These are phyloP conservation scores for Loripinus fragilis DNA, from an alignment of 2,888 invertebrate species.

Conservation along the genomic window DNA sequence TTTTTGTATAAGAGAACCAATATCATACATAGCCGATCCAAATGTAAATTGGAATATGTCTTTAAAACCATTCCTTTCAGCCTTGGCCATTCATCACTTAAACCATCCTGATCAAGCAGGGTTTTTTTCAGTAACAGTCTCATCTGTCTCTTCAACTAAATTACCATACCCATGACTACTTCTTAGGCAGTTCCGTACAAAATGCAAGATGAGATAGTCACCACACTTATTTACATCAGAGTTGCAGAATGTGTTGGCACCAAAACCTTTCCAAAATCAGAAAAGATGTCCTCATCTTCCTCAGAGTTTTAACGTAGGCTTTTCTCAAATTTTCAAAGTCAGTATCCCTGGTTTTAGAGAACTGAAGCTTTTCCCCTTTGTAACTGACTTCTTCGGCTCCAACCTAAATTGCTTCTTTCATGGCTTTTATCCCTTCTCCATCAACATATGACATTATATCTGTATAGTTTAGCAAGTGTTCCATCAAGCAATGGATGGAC, in stretches of 20 bases:
- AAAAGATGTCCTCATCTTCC: too few relatives aligned
- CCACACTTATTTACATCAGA: background rate
- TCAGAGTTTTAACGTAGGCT: conserved; percentile 19
- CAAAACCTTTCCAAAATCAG: conserved; percentile 35
- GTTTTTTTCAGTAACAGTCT: background rate
- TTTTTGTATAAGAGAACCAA: too few relatives aligned
- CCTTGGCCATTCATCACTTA: conserved; percentile 43
- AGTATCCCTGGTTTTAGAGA: conserved; percentile 25
- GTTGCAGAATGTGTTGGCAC: background rate
- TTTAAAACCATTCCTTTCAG: conserved; percentile 38
- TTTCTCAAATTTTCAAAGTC: conserved; percentile 30
- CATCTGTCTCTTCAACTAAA: conserved; percentile 23
- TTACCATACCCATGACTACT: conserved; percentile 26
- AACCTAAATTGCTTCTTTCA: conserved; percentile 4
- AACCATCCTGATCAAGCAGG: conserved; percentile 26
- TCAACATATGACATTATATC: conserved; percentile 20
- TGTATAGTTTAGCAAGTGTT: conserved; percentile 22
- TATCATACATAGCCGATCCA: conserved; percentile 12
- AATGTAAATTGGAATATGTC: conserved; percentile 16
- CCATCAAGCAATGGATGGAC: conserved; percentile 35
- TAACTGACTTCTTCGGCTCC: conserved; percentile 1
- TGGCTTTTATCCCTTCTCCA: conserved; percentile 5
- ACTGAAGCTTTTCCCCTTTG: conserved; percentile 32
- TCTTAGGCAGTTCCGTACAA: conserved; percentile 38
- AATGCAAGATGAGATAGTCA: background rate